Conservation (phyloP, 2,113 vertebrate genomes). For the Oplegnathus fasciatus region DNA sequence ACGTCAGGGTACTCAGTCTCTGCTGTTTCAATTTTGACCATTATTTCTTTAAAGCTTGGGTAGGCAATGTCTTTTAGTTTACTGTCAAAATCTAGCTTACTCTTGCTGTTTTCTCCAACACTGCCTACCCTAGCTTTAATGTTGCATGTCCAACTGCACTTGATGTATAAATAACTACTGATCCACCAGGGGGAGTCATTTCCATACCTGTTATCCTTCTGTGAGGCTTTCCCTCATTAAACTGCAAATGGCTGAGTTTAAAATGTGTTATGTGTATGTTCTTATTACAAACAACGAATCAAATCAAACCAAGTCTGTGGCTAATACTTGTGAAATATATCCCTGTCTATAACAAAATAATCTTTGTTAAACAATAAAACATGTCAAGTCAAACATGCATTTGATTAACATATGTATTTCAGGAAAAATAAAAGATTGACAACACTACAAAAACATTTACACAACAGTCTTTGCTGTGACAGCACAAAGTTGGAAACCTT, state of each 20-base stretch:
- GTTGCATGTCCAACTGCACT: too few relatives aligned
- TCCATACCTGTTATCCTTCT: neutral
- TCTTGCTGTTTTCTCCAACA: too few relatives aligned
- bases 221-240: neutral
- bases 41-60: neutral
- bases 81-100: too few relatives aligned
- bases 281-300: neutral
- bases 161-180: neutral
- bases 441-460: neutral
- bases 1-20: too few relatives aligned
- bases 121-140: too few relatives aligned
- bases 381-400: neutral
- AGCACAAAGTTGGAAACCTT: neutral
- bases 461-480: neutral
- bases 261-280: neutral
- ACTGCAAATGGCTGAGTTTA: neutral
- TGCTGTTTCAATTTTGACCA: too few relatives aligned
- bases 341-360: neutral
- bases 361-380: too few relatives aligned
- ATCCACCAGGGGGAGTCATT: conserved; percentile 27
- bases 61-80: too few relatives aligned
- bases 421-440: neutral
- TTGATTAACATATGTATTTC: too few relatives aligned
- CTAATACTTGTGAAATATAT: too few relatives aligned
- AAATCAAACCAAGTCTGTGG: neutral